Conservation (phyloP, 2,113 vertebrate genomes). For the Pitta sordida region DNA sequence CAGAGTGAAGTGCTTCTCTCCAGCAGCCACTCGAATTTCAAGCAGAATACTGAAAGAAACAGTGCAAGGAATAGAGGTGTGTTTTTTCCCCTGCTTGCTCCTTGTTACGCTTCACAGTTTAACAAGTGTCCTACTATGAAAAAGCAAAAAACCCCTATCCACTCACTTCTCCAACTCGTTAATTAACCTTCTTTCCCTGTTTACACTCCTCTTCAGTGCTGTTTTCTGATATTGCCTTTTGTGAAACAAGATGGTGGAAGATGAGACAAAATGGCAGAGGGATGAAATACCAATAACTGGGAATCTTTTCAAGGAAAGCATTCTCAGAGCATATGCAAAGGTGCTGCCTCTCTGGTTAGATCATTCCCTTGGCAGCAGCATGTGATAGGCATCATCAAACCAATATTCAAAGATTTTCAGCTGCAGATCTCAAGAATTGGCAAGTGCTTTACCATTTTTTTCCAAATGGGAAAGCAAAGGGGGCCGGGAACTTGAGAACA, state of each 20-base stretch:
- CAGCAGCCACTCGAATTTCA: slow-evolving; percentile 52
- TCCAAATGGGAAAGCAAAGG: background rate
- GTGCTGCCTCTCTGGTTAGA: background rate
- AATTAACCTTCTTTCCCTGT: background rate
- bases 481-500: background rate
- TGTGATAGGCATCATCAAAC: background rate
- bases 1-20: slow-evolving; percentile 50
- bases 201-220: background rate
- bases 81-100: background rate
- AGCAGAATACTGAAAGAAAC: slow-evolving; percentile 53
- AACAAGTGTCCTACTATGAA: slow-evolving; percentile 20
- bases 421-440: background rate
- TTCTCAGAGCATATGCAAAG: background rate
- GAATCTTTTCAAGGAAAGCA: background rate
- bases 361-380: background rate
- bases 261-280: slow-evolving; percentile 2
- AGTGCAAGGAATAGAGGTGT: background rate
- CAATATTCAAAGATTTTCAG: slow-evolving; percentile 6
- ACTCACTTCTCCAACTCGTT: background rate
- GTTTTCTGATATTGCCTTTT: background rate
- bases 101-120: slow-evolving; percentile 41
- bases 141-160: background rate
- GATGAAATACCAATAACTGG: background rate
- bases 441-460: background rate
- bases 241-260: background rate